Percentiles rank a stretch among this genome's conserved stretches.
Conservation (phyloP, 2,797 vertebrate species). For the Micrastur ruficollis region DNA sequence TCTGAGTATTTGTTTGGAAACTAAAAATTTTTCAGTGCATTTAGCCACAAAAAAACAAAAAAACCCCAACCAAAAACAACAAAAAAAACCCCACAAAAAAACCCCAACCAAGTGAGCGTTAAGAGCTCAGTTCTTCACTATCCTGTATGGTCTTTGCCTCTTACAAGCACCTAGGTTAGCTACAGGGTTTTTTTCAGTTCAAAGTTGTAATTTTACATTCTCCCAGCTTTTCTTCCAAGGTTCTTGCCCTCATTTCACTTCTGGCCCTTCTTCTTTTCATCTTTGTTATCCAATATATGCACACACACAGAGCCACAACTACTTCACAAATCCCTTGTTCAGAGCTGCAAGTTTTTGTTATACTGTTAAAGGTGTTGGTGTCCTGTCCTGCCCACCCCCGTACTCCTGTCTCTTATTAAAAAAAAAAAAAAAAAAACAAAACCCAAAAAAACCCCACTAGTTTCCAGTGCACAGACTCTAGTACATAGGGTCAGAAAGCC, state of each 20-base stretch:
- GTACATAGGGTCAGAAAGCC: not conserved
- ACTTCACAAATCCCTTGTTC: not conserved
- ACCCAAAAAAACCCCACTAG: no score
- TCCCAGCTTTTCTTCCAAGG: not conserved
- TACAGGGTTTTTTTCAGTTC: not conserved
- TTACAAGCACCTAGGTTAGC: not conserved
- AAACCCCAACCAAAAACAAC: no score
- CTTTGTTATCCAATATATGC: not conserved
- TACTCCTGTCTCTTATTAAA: no score
- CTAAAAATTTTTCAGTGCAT: constrained; percentile 33
- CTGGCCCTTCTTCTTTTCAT: not conserved
- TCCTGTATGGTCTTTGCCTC: not conserved
- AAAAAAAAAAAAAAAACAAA: not conserved
- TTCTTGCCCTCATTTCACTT: not conserved
- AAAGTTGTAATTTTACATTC: not conserved
- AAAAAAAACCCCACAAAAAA: no score
- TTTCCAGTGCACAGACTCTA: not conserved
- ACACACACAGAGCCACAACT: not conserved
- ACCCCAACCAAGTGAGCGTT: not conserved
- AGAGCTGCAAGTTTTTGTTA: not conserved
- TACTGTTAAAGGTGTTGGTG: not conserved
- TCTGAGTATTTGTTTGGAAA: constrained; percentile 19
- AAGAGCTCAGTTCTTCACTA: not conserved
- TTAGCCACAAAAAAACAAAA: not conserved
- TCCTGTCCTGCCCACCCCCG: fast-evolving